Conservation (phyloP, 2,113 vertebrate species). For the Progne subis region DNA sequence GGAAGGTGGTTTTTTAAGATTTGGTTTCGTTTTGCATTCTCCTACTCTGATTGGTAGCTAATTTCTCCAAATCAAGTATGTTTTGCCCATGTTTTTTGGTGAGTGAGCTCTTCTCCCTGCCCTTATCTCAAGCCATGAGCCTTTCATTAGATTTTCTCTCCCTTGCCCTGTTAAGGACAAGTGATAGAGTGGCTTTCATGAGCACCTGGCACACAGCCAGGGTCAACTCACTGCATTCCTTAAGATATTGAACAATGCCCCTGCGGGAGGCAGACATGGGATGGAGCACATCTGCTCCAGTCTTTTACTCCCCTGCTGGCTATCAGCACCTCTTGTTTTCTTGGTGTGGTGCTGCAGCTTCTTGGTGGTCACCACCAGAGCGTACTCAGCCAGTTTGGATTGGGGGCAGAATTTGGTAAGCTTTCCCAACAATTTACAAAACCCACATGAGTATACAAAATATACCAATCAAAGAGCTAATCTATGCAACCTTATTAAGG, state of each 20-base stretch:
- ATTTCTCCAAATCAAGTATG: background rate
- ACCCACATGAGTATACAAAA: background rate
- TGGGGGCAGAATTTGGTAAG: background rate
- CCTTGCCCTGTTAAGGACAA: background rate
- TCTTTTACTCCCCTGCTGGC: background rate
- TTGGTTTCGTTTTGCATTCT: background rate
- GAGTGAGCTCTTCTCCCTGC: background rate
- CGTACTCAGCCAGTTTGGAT: accelerated
- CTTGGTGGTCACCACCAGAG: accelerated
- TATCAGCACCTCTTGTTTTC: background rate
- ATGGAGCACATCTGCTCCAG: accelerated
- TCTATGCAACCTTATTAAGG: background rate
- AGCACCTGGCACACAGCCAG: background rate
- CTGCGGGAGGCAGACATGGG: background rate
- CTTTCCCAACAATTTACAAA: background rate
- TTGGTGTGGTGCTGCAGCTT: background rate
- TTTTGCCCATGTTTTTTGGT: background rate
- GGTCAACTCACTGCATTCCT: background rate
- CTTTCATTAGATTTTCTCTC: background rate
- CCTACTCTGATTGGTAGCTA: background rate
- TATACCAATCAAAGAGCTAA: background rate
- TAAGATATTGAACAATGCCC: background rate
- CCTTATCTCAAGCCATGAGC: background rate
- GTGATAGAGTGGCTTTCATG: background rate
- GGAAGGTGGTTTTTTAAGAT: background rate